These are phyloP conservation scores for Gonatopus flavifemur DNA, from an alignment of 1,140 invertebrate species.

Conservation along the genomic window DNA sequence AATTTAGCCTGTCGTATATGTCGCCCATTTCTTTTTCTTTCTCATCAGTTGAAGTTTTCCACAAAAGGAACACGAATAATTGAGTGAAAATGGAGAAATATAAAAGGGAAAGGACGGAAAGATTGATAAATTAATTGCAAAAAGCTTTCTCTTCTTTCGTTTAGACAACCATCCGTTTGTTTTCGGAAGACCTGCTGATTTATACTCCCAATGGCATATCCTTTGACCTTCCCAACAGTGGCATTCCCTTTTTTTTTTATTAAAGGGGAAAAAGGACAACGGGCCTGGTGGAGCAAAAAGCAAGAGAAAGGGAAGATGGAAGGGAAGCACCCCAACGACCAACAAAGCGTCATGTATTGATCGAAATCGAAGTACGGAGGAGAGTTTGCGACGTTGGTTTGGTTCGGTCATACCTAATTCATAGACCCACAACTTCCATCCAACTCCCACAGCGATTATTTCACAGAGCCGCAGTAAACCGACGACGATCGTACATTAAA, in stretches of 20 bases:
- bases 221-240: constrained; percentile 16
- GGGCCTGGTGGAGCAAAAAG: constrained; percentile 11
- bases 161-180: constrained; percentile 16
- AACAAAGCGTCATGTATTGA: constrained; percentile 36
- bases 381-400: constrained; percentile 29
- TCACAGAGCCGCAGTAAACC: constrained; percentile 12
- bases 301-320: constrained; percentile 12
- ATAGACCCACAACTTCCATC: constrained; percentile 35
- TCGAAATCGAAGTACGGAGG: constrained; percentile 45
- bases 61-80: too few species aligned
- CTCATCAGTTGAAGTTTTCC: too few species aligned
- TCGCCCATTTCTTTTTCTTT: too few species aligned
- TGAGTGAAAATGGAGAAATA: constrained; percentile 1
- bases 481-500: constrained; percentile 8
- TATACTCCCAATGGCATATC: constrained; percentile 14
- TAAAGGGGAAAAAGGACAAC: neutral
- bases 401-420: constrained; percentile 42
- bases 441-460: constrained; percentile 34
- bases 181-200: constrained; percentile 21
- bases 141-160: too few species aligned
- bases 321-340: constrained; percentile 13
- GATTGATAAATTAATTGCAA: constrained; percentile 27
- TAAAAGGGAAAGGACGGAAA: constrained; percentile 3
- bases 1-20: too few species aligned
- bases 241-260: too few species aligned